Evolutionary conservation across 2,797 vertebrate species (phyloP), one percentile per base, ranked within the genome.

Genomic region (Alcedo atthis): DNA sequence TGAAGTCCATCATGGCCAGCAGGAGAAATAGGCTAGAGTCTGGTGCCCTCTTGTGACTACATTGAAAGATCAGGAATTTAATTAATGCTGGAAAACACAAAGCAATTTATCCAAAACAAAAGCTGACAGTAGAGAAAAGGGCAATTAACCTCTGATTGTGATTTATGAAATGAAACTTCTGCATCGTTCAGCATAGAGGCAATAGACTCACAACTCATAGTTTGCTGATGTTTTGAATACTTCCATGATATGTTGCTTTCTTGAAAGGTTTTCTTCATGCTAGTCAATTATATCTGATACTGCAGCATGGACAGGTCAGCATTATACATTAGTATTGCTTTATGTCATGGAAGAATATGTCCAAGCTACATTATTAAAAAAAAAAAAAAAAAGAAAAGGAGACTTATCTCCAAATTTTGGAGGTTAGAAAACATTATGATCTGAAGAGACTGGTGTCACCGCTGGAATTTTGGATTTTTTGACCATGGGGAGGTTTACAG

Each of bases 31-130:
- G n/a, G 14, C 24, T 61, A 83, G 94, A 69, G 58, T 95, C 63
- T 95, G 81, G 66, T 95, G 95, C 96, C 95, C 95, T 95, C 96
- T 95, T 84, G 93, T 90, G 96, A 84, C 86, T 64, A 4, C 25
- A 2, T 18, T n/a, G 15, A 73, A 43, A 53, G 1, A 15, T 57
- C 24, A 13, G n/a, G 24, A 5, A 14, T 67, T 70, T 45, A 84
- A 53, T 54, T 81, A 33, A 22, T 19, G 12, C 19, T 15, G 26
- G 51, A 66, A 88, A 90, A 67, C 48, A 40, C 13, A 25, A 35
- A 33, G 1, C 62, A n/a, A 57, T 25, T 24, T 37, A 46, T 58
- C 10, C 33, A 30, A 30, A 73, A 24, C 32, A 46, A 59, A 88
- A 75, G 3, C 35, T 30, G 28, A 2, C 51, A 55, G 10, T 48